Conservation (phyloP, 1,140 invertebrate genomes). For the Neodiprion fabricii region DNA sequence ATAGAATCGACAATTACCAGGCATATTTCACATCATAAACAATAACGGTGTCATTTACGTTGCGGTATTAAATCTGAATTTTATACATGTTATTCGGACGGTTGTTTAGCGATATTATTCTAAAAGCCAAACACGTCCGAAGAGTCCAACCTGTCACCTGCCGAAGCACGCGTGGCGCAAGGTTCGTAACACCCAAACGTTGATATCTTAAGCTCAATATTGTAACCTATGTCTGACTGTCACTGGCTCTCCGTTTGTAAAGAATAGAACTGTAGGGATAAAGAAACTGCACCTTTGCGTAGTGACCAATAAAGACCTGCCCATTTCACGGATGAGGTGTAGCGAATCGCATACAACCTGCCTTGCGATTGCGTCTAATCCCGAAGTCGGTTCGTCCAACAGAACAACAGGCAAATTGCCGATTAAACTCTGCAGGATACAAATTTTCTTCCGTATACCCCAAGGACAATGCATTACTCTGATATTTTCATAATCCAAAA, state of each 20-base stretch:
- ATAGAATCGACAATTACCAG: too few relatives aligned
- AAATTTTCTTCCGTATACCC: constrained; percentile 34
- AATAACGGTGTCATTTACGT: too few relatives aligned
- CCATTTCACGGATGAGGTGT: constrained; percentile 48
- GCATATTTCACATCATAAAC: too few relatives aligned
- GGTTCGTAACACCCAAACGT: background rate
- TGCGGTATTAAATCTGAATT: too few relatives aligned
- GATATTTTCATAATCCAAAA: constrained; percentile 37
- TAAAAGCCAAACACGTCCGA: too few relatives aligned
- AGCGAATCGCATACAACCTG: constrained; percentile 63
- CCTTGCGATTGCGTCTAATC: constrained; percentile 65
- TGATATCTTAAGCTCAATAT: background rate
- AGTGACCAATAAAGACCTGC: constrained; percentile 54
- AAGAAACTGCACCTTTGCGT: constrained; percentile 53
- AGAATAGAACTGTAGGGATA: background rate
- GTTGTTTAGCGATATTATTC: too few relatives aligned
- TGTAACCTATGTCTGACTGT: background rate
- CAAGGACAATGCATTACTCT: constrained; percentile 36
- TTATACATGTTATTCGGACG: too few relatives aligned
- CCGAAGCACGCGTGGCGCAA: too few relatives aligned
- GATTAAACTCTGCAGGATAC: constrained; percentile 61
- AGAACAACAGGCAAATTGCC: constrained; percentile 90
- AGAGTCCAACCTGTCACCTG: too few relatives aligned
- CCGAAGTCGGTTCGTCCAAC: constrained; percentile 84
- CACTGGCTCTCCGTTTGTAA: background rate